phyloP scores from a whole-genome alignment of 2,797 vertebrate genomes.

The Platalea minor region DNA sequence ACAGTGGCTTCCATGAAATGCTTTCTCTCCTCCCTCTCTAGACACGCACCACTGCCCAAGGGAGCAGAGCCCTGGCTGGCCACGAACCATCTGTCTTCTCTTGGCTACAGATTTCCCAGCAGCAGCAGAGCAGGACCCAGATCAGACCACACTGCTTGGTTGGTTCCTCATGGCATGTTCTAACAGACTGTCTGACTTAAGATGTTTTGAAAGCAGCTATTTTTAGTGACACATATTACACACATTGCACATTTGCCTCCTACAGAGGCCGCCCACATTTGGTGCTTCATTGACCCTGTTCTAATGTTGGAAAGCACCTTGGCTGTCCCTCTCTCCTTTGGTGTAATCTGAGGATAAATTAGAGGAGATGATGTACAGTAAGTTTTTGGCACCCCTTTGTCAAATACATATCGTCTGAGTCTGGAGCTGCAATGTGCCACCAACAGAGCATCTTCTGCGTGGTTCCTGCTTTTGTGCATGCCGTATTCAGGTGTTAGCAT shows the following conservation, averaged over 20 bases:
- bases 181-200: neutral
- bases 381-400: neutral
- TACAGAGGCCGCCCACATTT: neutral
- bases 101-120: neutral
- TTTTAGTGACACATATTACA: neutral
- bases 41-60: neutral
- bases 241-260: neutral
- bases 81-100: neutral
- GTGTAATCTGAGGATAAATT: neutral
- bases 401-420: rapidly evolving
- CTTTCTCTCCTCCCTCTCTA: neutral
- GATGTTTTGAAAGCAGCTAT: neutral
- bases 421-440: neutral
- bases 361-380: rapidly evolving
- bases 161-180: neutral
- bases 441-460: neutral
- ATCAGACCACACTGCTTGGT: neutral
- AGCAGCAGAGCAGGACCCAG: neutral
- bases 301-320: neutral
- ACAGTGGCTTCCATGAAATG: neutral
- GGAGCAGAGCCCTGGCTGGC: neutral
- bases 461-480: neutral
- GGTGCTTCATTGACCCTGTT: neutral
- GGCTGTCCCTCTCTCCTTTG: neutral
- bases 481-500: rapidly evolving